Evolutionary conservation across 2,888 invertebrate genomes (phyloP), one percentile per base, ranked within the genome.

Genomic region (Tortricodes alternella): DNA sequence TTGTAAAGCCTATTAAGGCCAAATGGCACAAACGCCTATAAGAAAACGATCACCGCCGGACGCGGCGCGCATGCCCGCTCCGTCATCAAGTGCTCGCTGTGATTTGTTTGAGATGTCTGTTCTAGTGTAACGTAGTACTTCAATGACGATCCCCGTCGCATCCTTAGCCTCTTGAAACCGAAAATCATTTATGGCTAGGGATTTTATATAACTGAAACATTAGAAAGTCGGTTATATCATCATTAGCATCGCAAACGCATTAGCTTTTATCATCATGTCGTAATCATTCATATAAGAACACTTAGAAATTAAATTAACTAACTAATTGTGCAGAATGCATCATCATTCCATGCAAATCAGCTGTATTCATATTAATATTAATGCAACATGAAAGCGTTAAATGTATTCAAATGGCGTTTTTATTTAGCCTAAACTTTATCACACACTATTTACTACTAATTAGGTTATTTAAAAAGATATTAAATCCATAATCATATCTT

Each of bases 171-270:
- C n/a, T n/a, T n/a, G n/a, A n/a, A n/a, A n/a, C n/a, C n/a, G n/a
- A n/a, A n/a, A n/a, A n/a, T n/a, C n/a, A n/a, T n/a, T n/a, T n/a
- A n/a, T n/a, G n/a, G n/a, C n/a, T n/a, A n/a, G n/a, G n/a, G n/a
- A n/a, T 60, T 60, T 55, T 52, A 56, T 32, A 51, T 58, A 60
- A 58, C 38, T 53, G 49, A 59, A 57, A 8, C 37, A 46, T 58
- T 61, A 58, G 59, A 60, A 58, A 61, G 60, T 46, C 9, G 3
- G 13, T 43, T 29, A 38, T 60, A 46, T 53, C 52, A 41, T 41
- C 24, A 44, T 48, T 43, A 39, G 16, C 19, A 44, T 11, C 29
- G 27, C 11, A n/a, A 29, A 35, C 15, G 44, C 13, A 52, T 35
- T n/a, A n/a, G n/a, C n/a, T n/a, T n/a, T 41, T 19, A 11, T 23